These are phyloP conservation scores for Pelvicachromis taeniatus DNA, from an alignment of 2,113 vertebrate genomes.

Conservation along the genomic window DNA sequence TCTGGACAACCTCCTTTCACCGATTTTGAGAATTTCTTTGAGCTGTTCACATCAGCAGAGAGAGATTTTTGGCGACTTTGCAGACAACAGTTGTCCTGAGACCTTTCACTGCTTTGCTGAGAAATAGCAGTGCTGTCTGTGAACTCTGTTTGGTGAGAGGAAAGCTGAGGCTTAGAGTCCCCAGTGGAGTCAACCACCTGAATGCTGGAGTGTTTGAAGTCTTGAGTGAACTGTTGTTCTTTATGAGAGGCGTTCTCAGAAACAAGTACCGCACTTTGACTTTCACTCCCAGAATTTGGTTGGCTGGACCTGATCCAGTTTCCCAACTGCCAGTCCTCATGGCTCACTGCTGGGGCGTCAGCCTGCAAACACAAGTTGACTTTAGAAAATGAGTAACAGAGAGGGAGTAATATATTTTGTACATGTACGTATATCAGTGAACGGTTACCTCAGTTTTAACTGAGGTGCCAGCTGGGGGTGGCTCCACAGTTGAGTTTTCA, in stretches of 20 bases:
- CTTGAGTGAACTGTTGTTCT: constrained; percentile 18
- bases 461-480: constrained; percentile 30
- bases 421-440: not conserved
- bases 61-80: constrained; percentile 56
- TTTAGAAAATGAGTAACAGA: not conserved
- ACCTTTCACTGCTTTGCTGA: not conserved
- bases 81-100: constrained; percentile 46
- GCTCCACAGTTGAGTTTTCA: constrained; percentile 76
- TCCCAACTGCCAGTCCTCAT: constrained; percentile 61
- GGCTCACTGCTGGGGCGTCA: constrained; percentile 6
- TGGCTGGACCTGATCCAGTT: constrained; percentile 60
- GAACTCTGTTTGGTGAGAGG: constrained; percentile 14
- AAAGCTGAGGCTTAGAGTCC: constrained; percentile 40
- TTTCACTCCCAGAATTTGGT: constrained; percentile 59
- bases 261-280: not conserved
- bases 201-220: not conserved
- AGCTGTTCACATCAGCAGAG: accelerated
- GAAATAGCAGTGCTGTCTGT: constrained; percentile 17
- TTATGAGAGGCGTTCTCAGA: constrained; percentile 25
- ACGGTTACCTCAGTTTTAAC: constrained; percentile 46
- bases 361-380: constrained; percentile 11
- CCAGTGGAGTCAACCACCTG: constrained; percentile 25
- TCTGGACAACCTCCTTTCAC: constrained; percentile 10
- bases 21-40: constrained; percentile 63
- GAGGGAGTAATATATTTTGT: not conserved